A percentile compares a stretch with the other conserved stretches of the same genome.
Conservation (phyloP, 1,140 invertebrate genomes). For the Ditylenchus dipsaci region DNA sequence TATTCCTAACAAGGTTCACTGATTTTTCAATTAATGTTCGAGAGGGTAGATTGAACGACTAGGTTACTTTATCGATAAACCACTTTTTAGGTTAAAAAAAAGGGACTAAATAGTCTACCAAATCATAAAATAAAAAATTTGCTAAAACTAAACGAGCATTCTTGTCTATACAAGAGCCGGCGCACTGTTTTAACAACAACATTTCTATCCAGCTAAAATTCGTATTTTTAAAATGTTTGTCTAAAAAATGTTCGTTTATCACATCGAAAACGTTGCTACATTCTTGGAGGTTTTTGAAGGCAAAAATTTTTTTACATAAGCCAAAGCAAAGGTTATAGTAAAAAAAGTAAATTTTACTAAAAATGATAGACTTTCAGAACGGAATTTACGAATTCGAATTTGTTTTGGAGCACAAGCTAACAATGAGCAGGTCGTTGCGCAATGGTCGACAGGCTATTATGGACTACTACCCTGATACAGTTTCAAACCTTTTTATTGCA, state of each 20-base stretch:
- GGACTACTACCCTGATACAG: slow-evolving; percentile 39
- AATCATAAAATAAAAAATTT: neutral
- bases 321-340: too few species aligned
- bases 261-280: neutral
- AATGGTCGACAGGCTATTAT: slow-evolving; percentile 29
- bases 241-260: neutral
- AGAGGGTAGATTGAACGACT: neutral
- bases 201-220: neutral
- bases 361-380: slow-evolving; percentile 30
- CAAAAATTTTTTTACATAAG: neutral
- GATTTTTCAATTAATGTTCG: neutral
- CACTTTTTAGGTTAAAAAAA: neutral
- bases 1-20: neutral
- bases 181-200: neutral
- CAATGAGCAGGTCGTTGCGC: slow-evolving; percentile 30
- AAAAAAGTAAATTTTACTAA: too few species aligned
- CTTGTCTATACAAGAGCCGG: neutral
- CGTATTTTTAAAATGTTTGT: neutral
- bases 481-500: neutral
- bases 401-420: slow-evolving; percentile 28
- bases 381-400: slow-evolving; percentile 44
- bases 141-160: neutral
- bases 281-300: neutral
- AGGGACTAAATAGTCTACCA: neutral
- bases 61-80: too few species aligned